Evolutionary conservation across 2,888 invertebrate genomes (phyloP), one percentile per base, ranked within the genome.

Genomic region (Lasius platythorax): DNA sequence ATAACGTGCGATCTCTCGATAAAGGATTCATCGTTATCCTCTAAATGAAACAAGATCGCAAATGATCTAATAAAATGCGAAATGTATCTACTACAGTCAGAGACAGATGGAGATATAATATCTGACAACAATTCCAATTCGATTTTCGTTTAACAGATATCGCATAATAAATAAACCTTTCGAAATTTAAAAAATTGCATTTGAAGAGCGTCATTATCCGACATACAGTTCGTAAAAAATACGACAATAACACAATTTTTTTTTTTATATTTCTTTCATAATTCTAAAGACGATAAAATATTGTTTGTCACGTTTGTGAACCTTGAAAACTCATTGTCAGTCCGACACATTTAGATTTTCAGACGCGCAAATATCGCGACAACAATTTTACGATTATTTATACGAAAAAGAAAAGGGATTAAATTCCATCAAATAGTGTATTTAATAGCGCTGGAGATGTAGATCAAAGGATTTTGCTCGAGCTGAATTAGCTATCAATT

Each of bases 401-500:
- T 28, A n/a, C 11, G n/a, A 11, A 40, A 28, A 73, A 43, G 43
- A 18, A 37, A 18, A 74, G 12, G 50, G 15, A 33, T 46, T 15
- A 33, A 63, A 33, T 50, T 75, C 33, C 11, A 12, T 18, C 40
- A 28, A 40, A 11, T 30, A 12, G 53, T 3, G 2, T 43, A n/a
- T 40, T 37, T 15, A 37, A 37, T 37, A 40, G 37, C 63, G 43
- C 28, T 46, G 12, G 53, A 76, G 28, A 50, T 50, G 23, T 18
- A 64, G 40, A 67, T 56, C 40, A 28, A 50, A 50, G 53, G 37
- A 64, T 53, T 53, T 64, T 40, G 50, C 5, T 43, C 33, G 33
- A 37, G 5, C 15, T 56, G 30, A 58, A 40, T 58, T 28, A 23
- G 40, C 64, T 67, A 67, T 78, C 67, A 78, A 66, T 66, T 78